Evolutionary conservation across 2,113 vertebrate genomes (phyloP).

Genomic region (Mohoua ochrocephala): DNA sequence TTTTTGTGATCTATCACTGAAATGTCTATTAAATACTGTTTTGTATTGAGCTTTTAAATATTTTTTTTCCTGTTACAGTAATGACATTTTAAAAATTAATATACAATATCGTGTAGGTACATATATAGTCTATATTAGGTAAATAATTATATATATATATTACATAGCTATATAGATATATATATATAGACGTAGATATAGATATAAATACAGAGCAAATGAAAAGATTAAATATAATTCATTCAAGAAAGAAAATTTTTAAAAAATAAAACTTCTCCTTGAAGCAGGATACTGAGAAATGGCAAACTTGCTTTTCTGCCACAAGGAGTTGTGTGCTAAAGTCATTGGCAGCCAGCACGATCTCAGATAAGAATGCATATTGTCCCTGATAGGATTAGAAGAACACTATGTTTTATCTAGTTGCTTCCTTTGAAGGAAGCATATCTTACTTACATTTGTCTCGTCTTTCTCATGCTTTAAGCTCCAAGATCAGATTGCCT

Average conservation of each 20-base stretch:
- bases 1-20: not conserved
- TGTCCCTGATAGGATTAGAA: not conserved
- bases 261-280: not conserved
- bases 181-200: not conserved
- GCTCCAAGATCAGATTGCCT: not conserved
- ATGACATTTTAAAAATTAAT: not conserved
- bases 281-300: not conserved
- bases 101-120: fast-evolving
- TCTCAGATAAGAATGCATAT: not conserved
- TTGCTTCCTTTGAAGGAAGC: not conserved
- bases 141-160: not conserved
- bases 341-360: not conserved
- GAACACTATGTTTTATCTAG: not conserved
- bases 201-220: not conserved
- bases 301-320: not conserved
- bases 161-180: not conserved
- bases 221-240: not conserved
- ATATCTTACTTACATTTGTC: not conserved
- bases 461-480: not conserved
- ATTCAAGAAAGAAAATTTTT: not conserved
- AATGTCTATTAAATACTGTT: not conserved
- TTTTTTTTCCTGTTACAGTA: not conserved
- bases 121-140: not conserved
- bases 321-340: not conserved
- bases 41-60: not conserved